Evolutionary conservation across 2,888 invertebrate species (phyloP), one percentile per base, ranked within the genome.

Genomic region (Caenorhabditis virilis): DNA sequence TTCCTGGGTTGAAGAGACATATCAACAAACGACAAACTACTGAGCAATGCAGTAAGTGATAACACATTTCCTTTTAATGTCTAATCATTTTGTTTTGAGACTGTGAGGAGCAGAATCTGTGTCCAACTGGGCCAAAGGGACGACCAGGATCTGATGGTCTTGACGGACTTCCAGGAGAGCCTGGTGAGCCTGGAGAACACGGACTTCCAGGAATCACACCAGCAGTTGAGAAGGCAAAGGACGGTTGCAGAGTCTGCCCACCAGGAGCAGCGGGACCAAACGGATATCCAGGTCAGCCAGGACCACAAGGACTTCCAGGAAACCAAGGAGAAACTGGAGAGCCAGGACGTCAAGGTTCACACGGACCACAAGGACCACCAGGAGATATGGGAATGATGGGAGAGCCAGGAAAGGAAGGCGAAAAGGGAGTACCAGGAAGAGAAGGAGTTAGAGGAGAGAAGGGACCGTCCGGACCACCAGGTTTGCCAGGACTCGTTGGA

Each of bases 401-500:
- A 61, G 65, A 66, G 20, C 30, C 66, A 16, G 73, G 73, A 69
- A 61, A 67, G 35, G 69, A 71, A 53, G 74, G 74, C 60, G 69
- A 71, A 45, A 67, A 69, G 52, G 82, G 81, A 20, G 58, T 70
- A 4, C 75, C 79, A 25, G 84, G 84, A 48, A 75, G 79, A 16
- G 82, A 84, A 52, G 82, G 68, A 42, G 84, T 86, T 2, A 85
- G 87, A 27, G 89, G 89, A 46, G 70, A 70, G 47, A 70, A 70
- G 51, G 82, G 82, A 35, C 67, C 76, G 16, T 71, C 80, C 23
- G 84, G 84, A 49, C 78, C 81, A 35, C 83, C 84, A 50, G 82
- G 68, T 45, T 84, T 86, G 3, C 85, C 87, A 33, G 89, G 89
- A 46, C 80, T 86, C 18, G 87, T 69, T 41, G 72, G 72, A 87